Conservation (phyloP, 1,140 invertebrate genomes). For the Physella acuta region DNA sequence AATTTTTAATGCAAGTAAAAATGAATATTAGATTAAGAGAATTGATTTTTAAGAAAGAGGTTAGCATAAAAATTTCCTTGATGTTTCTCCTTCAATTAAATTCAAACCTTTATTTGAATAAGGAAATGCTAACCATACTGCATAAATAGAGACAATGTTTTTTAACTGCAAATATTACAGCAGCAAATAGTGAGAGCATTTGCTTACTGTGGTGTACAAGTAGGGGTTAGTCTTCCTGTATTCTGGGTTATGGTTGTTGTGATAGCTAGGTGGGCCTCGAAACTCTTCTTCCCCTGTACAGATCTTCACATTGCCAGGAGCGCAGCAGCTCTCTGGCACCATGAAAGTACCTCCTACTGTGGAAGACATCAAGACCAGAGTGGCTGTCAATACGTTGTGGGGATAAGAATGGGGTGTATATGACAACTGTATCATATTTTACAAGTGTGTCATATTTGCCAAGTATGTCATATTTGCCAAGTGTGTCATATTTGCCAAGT, state of each 20-base stretch:
- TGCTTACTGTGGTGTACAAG: constrained; percentile 34
- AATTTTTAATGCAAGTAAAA: neutral
- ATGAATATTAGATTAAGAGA: neutral
- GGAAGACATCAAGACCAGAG: too few relatives aligned
- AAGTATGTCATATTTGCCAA: too few relatives aligned
- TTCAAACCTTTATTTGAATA: neutral
- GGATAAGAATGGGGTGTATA: too few relatives aligned
- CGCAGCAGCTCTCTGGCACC: constrained; percentile 37
- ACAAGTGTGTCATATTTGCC: too few relatives aligned
- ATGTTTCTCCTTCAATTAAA: neutral
- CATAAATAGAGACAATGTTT: neutral
- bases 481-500: too few relatives aligned
- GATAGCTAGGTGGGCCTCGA: constrained; percentile 27
- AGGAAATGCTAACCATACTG: neutral
- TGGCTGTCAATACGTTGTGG: too few relatives aligned
- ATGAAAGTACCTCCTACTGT: too few relatives aligned
- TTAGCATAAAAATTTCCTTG: neutral
- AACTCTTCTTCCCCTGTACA: constrained; percentile 33
- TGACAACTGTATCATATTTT: too few relatives aligned
- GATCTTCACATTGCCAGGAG: constrained; percentile 27
- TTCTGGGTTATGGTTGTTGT: constrained; percentile 10
- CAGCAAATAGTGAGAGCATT: neutral
- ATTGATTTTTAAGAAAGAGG: neutral
- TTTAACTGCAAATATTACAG: neutral
- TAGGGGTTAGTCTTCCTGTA: constrained; percentile 31